A percentile compares a stretch with the other conserved stretches of the same genome.
These are phyloP conservation scores for Pseudococcus viburni DNA, from an alignment of 2,888 invertebrate genomes.

Conservation along the genomic window DNA sequence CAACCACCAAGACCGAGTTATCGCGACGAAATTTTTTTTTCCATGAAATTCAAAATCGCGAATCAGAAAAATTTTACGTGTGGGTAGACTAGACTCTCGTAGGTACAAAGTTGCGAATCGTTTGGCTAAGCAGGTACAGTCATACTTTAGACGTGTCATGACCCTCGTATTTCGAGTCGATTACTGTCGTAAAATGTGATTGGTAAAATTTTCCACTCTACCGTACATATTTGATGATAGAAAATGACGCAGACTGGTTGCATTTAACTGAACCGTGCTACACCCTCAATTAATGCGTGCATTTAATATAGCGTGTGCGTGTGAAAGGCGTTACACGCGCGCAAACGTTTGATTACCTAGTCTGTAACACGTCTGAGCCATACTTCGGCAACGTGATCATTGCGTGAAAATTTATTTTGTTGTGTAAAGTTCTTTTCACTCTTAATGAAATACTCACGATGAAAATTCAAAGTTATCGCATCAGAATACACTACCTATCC, in stretches of 20 bases:
- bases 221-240: background rate
- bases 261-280: constrained; percentile 56
- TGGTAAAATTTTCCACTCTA: constrained; percentile 56
- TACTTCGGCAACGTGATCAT: constrained; percentile 57
- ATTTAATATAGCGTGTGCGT: constrained; percentile 32
- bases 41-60: background rate
- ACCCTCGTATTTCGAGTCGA: constrained; percentile 24
- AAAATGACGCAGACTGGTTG: constrained; percentile 40
- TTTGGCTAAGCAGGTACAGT: background rate
- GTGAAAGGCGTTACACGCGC: constrained; percentile 59
- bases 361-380: constrained; percentile 46
- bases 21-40: background rate
- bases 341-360: constrained; percentile 56
- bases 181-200: constrained; percentile 6
- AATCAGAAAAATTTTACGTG: background rate
- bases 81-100: background rate
- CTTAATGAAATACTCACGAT: constrained; percentile 19
- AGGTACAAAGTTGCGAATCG: background rate
- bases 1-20: background rate
- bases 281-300: constrained; percentile 60
- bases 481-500: background rate
- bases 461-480: background rate
- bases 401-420: constrained; percentile 59
- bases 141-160: constrained; percentile 26
- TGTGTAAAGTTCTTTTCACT: constrained; percentile 49